Evolutionary conservation across 2,888 invertebrate species (phyloP).

Genomic region (Ischnura elegans): DNA sequence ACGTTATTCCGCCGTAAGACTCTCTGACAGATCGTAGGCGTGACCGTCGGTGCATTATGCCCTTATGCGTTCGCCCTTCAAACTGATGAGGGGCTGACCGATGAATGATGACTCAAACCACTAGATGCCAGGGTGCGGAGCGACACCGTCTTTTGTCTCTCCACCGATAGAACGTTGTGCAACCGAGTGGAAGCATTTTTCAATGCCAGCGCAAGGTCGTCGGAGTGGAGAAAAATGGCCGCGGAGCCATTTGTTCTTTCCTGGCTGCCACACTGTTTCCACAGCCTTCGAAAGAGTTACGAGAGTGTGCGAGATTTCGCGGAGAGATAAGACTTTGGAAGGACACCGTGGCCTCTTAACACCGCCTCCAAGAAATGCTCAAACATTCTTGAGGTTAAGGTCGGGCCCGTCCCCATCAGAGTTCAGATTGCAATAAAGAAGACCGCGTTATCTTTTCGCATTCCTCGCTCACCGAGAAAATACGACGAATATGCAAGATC

Average conservation of each 20-base stretch:
- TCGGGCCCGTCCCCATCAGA: not conserved
- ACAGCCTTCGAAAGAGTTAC: not conserved
- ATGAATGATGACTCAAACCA: not conserved
- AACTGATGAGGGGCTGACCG: not conserved
- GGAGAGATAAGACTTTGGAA: not conserved
- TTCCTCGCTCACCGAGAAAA: not conserved
- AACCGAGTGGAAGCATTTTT: constrained; percentile 15
- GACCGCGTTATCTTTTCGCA: not conserved
- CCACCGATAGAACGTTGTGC: not conserved
- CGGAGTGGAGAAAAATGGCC: not conserved
- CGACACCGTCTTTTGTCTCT: not conserved
- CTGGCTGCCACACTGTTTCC: not conserved
- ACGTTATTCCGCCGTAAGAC: not conserved
- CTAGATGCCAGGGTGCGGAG: not conserved
- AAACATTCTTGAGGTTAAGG: not conserved
- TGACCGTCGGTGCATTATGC: not conserved
- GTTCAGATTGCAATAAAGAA: not conserved
- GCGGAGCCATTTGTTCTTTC: not conserved
- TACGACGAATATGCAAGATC: too few relatives aligned
- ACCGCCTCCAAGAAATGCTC: not conserved
- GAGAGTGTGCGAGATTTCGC: not conserved
- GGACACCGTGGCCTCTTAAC: not conserved
- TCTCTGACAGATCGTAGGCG: not conserved
- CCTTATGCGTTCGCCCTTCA: not conserved
- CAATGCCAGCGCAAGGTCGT: constrained; percentile 23